Percentiles rank a stretch among this genome's conserved stretches.
Conservation (phyloP, 1,140 invertebrate species). For the Acromyrmex echinatior region DNA sequence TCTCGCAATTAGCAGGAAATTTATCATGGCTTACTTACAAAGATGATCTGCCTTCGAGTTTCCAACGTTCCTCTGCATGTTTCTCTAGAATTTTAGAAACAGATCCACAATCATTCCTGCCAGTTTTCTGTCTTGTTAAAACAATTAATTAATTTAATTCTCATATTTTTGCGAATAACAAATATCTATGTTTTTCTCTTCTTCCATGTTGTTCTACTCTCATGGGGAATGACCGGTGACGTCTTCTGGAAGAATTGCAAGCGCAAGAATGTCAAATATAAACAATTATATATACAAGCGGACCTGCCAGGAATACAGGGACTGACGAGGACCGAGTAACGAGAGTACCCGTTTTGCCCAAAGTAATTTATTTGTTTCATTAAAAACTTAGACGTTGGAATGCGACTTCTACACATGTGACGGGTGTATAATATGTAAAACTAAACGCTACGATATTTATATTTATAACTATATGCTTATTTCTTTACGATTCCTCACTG, state of each 20-base stretch:
- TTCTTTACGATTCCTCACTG: conserved; percentile 71
- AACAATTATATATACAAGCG: background rate
- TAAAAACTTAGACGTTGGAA: conserved; percentile 85
- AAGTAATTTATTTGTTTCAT: conserved; percentile 84
- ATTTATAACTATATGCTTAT: conserved; percentile 78
- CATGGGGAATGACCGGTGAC: background rate
- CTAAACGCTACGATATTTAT: conserved; percentile 85
- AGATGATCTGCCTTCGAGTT: background rate
- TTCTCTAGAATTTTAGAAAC: background rate
- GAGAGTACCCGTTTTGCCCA: conserved; percentile 74
- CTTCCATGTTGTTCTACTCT: background rate
- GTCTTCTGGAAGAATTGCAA: background rate
- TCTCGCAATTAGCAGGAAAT: background rate
- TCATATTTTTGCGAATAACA: background rate
- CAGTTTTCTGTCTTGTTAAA: background rate
- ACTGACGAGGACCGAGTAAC: background rate
- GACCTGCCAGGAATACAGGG: background rate
- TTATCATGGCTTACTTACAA: background rate
- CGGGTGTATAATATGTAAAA: conserved; percentile 86
- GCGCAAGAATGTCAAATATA: background rate
- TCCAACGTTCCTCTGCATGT: background rate
- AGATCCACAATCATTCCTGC: background rate
- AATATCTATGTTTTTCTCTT: background rate
- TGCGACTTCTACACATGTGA: conserved; percentile 85
- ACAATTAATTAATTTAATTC: too few species aligned